phyloP scores from a whole-genome alignment of 1,140 invertebrate species.

The Drosophila ambigua region DNA sequence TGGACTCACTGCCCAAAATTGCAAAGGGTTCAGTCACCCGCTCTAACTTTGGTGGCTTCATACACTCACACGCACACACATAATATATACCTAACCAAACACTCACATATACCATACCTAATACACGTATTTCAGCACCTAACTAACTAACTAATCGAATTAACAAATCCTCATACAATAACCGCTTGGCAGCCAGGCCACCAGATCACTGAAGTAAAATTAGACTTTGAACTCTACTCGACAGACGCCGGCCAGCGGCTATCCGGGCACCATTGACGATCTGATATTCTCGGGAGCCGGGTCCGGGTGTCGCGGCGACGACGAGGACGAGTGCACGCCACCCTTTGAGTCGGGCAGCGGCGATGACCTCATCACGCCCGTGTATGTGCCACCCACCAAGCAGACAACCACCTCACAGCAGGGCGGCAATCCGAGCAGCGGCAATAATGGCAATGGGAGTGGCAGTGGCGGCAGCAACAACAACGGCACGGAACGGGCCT shows the following conservation, averaged over 20 bases:
- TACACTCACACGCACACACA: conserved; percentile 23
- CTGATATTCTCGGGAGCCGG: conserved; percentile 95
- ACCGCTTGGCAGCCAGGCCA: conserved; percentile 58
- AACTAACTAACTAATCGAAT: conserved; percentile 51
- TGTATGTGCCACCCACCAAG: conserved; percentile 93
- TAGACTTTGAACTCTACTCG: conserved; percentile 78
- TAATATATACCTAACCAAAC: conserved; percentile 31
- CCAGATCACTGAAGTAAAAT: conserved; percentile 79
- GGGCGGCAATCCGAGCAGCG: conserved; percentile 55
- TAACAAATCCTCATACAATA: conserved; percentile 61
- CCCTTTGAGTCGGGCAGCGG: conserved; percentile 92
- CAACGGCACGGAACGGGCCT: conserved; percentile 85
- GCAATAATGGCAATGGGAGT: conserved; percentile 10
- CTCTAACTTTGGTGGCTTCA: conserved; percentile 9
- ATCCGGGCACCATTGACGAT: conserved; percentile 91
- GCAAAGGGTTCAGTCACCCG: too few relatives aligned
- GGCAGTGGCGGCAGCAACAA: conserved; percentile 42
- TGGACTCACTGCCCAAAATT: too few relatives aligned
- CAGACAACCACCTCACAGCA: conserved; percentile 87
- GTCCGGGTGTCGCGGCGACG: conserved; percentile 93
- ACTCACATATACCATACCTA: conserved; percentile 2
- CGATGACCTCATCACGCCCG: conserved; percentile 95
- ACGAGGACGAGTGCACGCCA: conserved; percentile 94
- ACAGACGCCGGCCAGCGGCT: conserved; percentile 93
- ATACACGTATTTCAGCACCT: conserved; percentile 47